Evolutionary conservation across 2,888 invertebrate species (phyloP), one percentile per base, ranked within the genome.

Genomic region (Xylota sylvarum): DNA sequence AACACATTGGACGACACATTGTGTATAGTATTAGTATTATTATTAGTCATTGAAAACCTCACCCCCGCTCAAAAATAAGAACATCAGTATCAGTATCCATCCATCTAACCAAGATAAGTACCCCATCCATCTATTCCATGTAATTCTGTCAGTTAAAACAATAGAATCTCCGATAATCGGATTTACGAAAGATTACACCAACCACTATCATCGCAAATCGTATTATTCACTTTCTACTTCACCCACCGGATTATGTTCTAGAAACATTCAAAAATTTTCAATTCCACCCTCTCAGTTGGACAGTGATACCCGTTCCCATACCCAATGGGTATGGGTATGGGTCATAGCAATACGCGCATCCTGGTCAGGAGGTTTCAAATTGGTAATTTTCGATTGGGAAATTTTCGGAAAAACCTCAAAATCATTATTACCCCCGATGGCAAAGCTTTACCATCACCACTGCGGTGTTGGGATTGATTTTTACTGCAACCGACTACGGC

Each of bases 321-420:
- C n/a, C n/a, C n/a, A n/a, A n/a, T n/a, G n/a, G n/a, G n/a, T n/a
- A n/a, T n/a, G n/a, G n/a, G n/a, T n/a, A n/a, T n/a, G n/a, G n/a
- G n/a, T n/a, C n/a, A n/a, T n/a, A n/a, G n/a, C n/a, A n/a, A n/a
- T n/a, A n/a, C n/a, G n/a, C n/a, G n/a, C n/a, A n/a, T n/a, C n/a
- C n/a, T n/a, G n/a, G n/a, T n/a, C n/a, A n/a, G n/a, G 10, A 12
- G 46, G 14, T 12, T 5, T 62, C 50, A 9, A 69, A 62, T 79
- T 74, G 67, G 14, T 43, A 69, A 74, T 74, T 80, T 81, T 77
- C 77, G 55, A 72, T 73, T 77, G 65, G 60, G 46, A 67, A 65
- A 19, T 52, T 70, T 65, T 65, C 32, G 12, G 17, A 70, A 74
- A 80, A 85, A 77, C 85, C 85, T 70, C 85, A 74, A 58, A 85